Conservation (phyloP, 2,113 vertebrate genomes). For the Pardalotus punctatus region DNA sequence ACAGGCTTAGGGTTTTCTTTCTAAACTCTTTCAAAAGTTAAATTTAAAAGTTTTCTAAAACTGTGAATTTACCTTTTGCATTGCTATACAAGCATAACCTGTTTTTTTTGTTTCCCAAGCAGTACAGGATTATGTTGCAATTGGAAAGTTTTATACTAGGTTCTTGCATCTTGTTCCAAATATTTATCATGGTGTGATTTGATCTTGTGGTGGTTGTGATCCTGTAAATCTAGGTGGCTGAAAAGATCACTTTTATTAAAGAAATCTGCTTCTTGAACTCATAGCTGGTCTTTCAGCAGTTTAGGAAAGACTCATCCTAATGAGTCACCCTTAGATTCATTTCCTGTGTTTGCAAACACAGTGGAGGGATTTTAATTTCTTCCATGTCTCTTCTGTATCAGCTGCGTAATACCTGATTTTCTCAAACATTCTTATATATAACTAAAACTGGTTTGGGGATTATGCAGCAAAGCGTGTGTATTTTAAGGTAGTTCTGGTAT, state of each 20-base stretch:
- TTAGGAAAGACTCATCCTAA: background rate
- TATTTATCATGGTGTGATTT: background rate
- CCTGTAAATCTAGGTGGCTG: background rate
- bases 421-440: background rate
- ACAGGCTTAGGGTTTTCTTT: background rate
- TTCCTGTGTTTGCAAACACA: conserved; percentile 56
- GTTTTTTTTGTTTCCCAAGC: background rate
- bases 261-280: background rate
- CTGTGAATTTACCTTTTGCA: background rate
- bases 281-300: background rate
- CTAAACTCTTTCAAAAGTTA: background rate
- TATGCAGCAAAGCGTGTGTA: background rate
- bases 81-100: background rate
- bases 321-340: conserved; percentile 48
- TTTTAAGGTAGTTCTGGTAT: background rate
- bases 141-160: background rate
- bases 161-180: background rate
- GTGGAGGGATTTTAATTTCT: conserved; percentile 22
- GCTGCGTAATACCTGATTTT: background rate
- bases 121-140: background rate
- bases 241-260: background rate
- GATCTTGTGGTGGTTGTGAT: background rate
- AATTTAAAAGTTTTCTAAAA: background rate
- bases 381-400: background rate
- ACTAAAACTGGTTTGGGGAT: background rate